A percentile compares a stretch with the other conserved stretches of the same genome.
Evolutionary conservation across 2,113 vertebrate genomes (phyloP).

Genomic region (Crotalus tigris): DNA sequence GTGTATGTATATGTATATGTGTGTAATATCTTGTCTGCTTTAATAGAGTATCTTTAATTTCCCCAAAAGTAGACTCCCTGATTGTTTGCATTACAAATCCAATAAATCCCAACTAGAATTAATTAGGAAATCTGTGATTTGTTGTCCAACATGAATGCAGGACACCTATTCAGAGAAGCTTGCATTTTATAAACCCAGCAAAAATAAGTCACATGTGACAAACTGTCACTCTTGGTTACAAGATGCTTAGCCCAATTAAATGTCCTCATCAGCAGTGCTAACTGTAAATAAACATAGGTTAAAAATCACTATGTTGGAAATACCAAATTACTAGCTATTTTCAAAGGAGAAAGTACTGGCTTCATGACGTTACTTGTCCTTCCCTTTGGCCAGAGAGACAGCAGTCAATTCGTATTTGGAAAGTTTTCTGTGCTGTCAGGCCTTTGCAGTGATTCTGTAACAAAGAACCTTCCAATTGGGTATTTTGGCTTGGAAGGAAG

Average conservation of each 20-base stretch:
- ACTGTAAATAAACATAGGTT: neutral
- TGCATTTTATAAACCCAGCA: neutral
- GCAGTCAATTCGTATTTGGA: neutral
- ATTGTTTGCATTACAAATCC: neutral
- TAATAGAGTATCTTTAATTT: neutral
- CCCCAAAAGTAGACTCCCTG: neutral
- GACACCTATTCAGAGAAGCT: neutral
- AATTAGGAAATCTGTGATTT: neutral
- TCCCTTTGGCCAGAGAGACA: neutral
- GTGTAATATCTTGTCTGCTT: neutral
- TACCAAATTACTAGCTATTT: neutral
- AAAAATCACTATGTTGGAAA: neutral
- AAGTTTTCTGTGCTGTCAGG: neutral
- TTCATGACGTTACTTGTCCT: neutral
- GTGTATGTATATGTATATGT: no score
- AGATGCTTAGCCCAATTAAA: neutral
- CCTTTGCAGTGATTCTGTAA: neutral
- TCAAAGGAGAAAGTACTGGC: neutral
- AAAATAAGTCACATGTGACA: neutral
- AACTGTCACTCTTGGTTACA: neutral
- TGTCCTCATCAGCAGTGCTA: neutral
- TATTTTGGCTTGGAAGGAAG: neutral
- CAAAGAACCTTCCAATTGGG: neutral
- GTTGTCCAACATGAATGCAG: neutral
- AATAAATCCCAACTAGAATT: neutral